Conservation (phyloP, 2,888 invertebrate genomes). For the Drosophila acutilabella region DNA sequence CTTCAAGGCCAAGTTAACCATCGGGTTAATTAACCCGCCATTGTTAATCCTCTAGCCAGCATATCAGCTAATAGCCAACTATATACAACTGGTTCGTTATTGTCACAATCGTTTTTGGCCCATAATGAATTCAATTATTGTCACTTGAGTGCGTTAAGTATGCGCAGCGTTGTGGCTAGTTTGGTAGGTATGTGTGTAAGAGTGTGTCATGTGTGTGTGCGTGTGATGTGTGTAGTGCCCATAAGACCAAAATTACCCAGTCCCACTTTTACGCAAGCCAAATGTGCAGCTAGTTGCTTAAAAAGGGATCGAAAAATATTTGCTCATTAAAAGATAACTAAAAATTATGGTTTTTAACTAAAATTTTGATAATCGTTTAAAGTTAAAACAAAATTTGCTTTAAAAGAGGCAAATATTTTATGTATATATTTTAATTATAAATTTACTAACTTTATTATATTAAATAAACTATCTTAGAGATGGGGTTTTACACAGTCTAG, state of each 20-base stretch:
- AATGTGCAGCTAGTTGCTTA: too few species aligned
- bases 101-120: conserved; percentile 64
- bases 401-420: too few species aligned
- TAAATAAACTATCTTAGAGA: too few species aligned
- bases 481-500: too few species aligned
- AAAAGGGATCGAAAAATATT: too few species aligned
- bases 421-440: too few species aligned
- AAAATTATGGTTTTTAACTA: too few species aligned
- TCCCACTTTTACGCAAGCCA: background rate
- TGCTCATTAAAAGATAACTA: too few species aligned
- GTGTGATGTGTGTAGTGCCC: conserved; percentile 9
- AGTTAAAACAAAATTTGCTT: too few species aligned
- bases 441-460: too few species aligned
- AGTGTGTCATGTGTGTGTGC: background rate
- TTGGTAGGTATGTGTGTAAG: conserved; percentile 27
- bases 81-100: conserved; percentile 58
- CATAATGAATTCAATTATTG: conserved; percentile 81
- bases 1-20: conserved; percentile 77
- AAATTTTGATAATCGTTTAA: too few species aligned
- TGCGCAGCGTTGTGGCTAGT: conserved; percentile 67
- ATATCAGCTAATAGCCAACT: conserved; percentile 63
- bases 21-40: conserved; percentile 81
- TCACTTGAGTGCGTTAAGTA: conserved; percentile 80
- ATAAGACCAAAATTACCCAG: conserved; percentile 22
- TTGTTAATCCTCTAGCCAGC: conserved; percentile 74